phyloP scores from a whole-genome alignment of 2,113 vertebrate species.

The Gobio gobio region DNA sequence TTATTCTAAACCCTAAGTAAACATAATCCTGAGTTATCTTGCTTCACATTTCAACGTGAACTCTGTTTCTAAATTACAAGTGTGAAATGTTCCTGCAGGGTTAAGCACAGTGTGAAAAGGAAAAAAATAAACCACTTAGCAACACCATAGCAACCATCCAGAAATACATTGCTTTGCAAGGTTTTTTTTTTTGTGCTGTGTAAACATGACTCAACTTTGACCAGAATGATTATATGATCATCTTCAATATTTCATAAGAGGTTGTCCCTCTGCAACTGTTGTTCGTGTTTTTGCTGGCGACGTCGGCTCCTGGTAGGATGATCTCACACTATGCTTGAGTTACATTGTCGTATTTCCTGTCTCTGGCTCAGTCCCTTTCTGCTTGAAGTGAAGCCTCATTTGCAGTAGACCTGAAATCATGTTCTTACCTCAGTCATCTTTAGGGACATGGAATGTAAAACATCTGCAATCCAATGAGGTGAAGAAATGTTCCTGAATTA shows the following conservation, averaged over 20 bases:
- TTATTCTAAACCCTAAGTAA: too few relatives aligned
- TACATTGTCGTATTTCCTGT: slow-evolving; percentile 13
- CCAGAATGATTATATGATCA: background rate
- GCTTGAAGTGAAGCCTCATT: slow-evolving; percentile 47
- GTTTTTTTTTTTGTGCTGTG: background rate
- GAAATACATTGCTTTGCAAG: too few relatives aligned
- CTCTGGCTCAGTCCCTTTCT: slow-evolving; percentile 16
- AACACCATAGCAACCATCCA: too few relatives aligned
- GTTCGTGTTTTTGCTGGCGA: slow-evolving; percentile 37
- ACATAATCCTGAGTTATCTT: too few relatives aligned
- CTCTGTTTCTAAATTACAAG: too few relatives aligned
- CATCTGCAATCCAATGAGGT: slow-evolving; percentile 56
- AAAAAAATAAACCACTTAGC: too few relatives aligned
- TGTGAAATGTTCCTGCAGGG: too few relatives aligned
- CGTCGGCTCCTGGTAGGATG: slow-evolving; percentile 14
- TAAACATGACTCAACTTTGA: background rate
- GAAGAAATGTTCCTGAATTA: slow-evolving; percentile 26
- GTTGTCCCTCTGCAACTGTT: slow-evolving; percentile 5
- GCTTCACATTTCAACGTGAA: too few relatives aligned
- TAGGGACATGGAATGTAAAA: slow-evolving; percentile 61
- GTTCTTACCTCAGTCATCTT: slow-evolving; percentile 60
- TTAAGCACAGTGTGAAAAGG: too few relatives aligned
- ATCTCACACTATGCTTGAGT: slow-evolving; percentile 32
- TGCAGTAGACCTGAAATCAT: slow-evolving; percentile 67
- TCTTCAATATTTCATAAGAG: background rate